Evolutionary conservation across 92 coral and sea anemone species (phyloP).

Genomic region (Siderastrea siderea): DNA sequence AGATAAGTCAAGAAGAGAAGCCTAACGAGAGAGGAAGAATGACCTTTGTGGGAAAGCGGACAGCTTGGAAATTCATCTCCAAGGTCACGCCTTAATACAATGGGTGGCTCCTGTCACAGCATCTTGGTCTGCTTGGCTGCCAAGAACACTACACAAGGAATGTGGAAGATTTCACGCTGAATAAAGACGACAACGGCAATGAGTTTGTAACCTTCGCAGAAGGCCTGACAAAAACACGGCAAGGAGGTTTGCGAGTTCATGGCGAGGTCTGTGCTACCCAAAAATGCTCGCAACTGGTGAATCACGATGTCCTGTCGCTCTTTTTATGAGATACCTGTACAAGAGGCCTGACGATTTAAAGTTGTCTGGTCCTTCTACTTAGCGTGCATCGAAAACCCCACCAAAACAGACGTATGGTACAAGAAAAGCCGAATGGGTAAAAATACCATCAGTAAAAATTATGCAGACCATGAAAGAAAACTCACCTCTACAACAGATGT

Average conservation of each 20-base stretch:
- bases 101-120: constrained; percentile 7
- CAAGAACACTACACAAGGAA: constrained; percentile 56
- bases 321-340: constrained; percentile 35
- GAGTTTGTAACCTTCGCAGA: constrained; percentile 25
- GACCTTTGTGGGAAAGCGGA: too few relatives aligned
- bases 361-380: constrained; percentile 11
- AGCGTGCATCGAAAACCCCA: constrained; percentile 20
- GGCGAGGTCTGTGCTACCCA: constrained; percentile 39
- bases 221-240: constrained; percentile 56
- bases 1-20: background rate
- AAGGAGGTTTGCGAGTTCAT: constrained; percentile 38
- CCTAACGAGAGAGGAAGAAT: background rate
- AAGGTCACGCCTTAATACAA: background rate
- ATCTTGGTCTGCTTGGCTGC: constrained; percentile 13
- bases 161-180: constrained; percentile 47
- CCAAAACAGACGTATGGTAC: too few relatives aligned
- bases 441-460: too few relatives aligned
- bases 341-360: constrained; percentile 39
- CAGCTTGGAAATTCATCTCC: too few relatives aligned
- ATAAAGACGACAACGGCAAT: constrained; percentile 3
- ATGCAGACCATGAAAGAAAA: too few relatives aligned
- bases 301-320: constrained; percentile 37
- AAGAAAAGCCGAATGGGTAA: too few relatives aligned
- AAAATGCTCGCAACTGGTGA: constrained; percentile 50
- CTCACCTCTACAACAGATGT: too few relatives aligned